phyloP scores from a whole-genome alignment of 2,888 invertebrate genomes.

The Ophion costatus region DNA sequence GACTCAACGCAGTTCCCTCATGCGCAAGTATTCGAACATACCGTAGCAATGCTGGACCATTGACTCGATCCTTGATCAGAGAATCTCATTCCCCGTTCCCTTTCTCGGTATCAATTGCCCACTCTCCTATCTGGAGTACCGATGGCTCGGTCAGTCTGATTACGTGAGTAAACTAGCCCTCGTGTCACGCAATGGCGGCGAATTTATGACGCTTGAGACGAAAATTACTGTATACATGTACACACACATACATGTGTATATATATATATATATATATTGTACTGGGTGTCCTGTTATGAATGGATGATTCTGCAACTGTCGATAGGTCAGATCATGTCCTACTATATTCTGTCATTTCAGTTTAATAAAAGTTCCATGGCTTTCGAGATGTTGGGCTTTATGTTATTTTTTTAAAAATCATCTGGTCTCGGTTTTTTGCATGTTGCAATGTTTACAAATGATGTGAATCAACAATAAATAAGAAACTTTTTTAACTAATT shows the following conservation, averaged over 20 bases:
- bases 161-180: conserved; percentile 60
- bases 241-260: background rate
- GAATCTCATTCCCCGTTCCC: conserved; percentile 63
- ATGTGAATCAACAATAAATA: too few relatives aligned
- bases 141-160: conserved; percentile 63
- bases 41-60: conserved; percentile 37
- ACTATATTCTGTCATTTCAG: too few relatives aligned
- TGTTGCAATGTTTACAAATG: too few relatives aligned
- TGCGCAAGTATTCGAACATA: conserved; percentile 39
- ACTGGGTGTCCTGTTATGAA: too few relatives aligned
- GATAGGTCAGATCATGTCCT: too few relatives aligned
- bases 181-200: conserved; percentile 33
- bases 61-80: conserved; percentile 60
- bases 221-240: conserved; percentile 23
- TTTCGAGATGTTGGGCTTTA: too few relatives aligned
- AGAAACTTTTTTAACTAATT: too few relatives aligned
- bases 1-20: conserved; percentile 23
- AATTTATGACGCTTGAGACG: conserved; percentile 61
- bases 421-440: too few relatives aligned
- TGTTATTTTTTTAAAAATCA: too few relatives aligned
- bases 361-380: too few relatives aligned
- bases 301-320: too few relatives aligned
- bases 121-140: conserved; percentile 24
- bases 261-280: too few relatives aligned
- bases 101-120: conserved; percentile 18